Evolutionary conservation across 2,113 vertebrate genomes (phyloP), one percentile per base, ranked within the genome.

Genomic region (Benitochromis conjunctus): DNA sequence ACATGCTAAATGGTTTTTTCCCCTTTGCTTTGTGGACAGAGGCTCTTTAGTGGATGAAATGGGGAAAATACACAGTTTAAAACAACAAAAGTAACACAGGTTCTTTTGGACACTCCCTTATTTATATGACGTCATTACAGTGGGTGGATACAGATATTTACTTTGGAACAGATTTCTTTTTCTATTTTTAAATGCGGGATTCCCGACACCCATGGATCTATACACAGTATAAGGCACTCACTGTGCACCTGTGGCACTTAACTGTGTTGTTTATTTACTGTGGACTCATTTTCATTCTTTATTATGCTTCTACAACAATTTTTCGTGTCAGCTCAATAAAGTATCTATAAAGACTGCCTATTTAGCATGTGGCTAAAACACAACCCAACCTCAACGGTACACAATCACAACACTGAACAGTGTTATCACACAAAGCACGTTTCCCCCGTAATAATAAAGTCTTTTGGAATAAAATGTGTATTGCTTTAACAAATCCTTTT

Each of bases 1-100:
- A 46, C 18, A 71, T 71, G 66, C 66, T 29, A 71, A 46, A 71
- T 36, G 7, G 3, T 24, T 10, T 43, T 66, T 0, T 0, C 1
- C 60, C 19, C 64, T 16, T 74, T 9, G 46, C 41, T 71, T 29
- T 19, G 66, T 74, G 66, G 0, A 16, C 7, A 26, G 60, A 66
- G 13, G 43, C 38, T 46, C 41, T 71, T 26, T 71, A 46, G 13
- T 46, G 64, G 38, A 6, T 1, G 1, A 46, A 13, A 1, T 46
- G 21, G 5, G 14, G 41, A 29, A 71, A 46, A 29, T 18, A 48
- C 38, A 26, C 14, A 0, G 5, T 48, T 21, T 48, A 64, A 64
- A 5, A 64, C 18, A 64, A 38, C 31, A 64, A 34, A 64, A 64
- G 10, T 0, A 69, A 69, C 64, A 46, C 26, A 71, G 38, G 36